These are phyloP conservation scores for Apocheima hispidaria DNA, from an alignment of 2,888 invertebrate species.

Conservation along the genomic window DNA sequence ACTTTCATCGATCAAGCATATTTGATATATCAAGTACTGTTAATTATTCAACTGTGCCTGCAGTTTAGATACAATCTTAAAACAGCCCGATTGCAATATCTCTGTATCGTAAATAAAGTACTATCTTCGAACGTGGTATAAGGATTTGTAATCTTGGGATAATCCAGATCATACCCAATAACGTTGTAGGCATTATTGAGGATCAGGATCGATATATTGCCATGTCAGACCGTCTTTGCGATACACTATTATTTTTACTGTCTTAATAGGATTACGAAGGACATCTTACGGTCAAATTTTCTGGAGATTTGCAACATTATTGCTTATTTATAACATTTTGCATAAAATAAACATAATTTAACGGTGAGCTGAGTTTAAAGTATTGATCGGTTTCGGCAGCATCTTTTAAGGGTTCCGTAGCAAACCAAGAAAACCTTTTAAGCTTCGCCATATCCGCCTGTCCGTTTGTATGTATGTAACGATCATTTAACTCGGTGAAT, in stretches of 20 bases:
- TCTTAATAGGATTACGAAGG: constrained; percentile 28
- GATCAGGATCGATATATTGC: constrained; percentile 34
- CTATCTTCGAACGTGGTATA: constrained; percentile 61
- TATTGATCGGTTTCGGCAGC: neutral
- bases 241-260: constrained; percentile 33
- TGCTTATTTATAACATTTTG: constrained; percentile 11
- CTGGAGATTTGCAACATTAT: constrained; percentile 12
- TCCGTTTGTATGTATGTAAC: too few species aligned
- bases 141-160: constrained; percentile 66
- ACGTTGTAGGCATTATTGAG: constrained; percentile 47
- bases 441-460: too few species aligned
- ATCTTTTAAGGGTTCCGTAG: neutral
- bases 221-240: constrained; percentile 12
- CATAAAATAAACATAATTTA: constrained; percentile 18
- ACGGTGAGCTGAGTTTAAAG: constrained; percentile 10
- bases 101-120: constrained; percentile 53
- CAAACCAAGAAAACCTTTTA: too few species aligned
- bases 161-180: constrained; percentile 62
- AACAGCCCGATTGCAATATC: constrained; percentile 65
- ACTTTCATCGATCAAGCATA: neutral
- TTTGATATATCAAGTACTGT: constrained; percentile 11
- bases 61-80: constrained; percentile 70
- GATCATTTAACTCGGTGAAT: too few species aligned
- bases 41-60: constrained; percentile 21
- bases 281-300: constrained; percentile 13